Base-by-base conservation (phyloP, 2,113 vertebrate species). In the Setophaga kirtlandii region DNA sequence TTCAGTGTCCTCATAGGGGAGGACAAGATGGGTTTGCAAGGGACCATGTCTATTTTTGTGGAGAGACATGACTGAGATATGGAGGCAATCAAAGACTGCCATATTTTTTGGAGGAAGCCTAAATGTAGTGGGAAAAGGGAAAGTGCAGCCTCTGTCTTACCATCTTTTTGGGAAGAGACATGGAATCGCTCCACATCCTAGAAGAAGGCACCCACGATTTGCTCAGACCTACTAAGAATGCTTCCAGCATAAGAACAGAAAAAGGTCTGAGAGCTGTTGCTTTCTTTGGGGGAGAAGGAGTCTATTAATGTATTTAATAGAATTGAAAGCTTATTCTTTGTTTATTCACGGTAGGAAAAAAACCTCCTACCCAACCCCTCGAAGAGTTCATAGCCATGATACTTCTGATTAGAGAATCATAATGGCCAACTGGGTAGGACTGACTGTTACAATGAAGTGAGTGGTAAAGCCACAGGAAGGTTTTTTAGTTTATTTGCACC, bases 361-460 rank as follows among this genome's bases (percentile, higher is more conserved):
- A 47, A 15, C 2, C 0, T 5, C 17, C 30, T 35, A 30, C 56
- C 16, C 5, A 49, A 12, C 2, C 15, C 6, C 21, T 31, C 12
- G 30, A 71, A 68, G 44, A 30, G 5, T 79, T 73, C 9, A 20
- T 30, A 8, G 19, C 30, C 24, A 52, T 0, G 0, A 8, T 39
- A 22, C n/a, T 50, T 85, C 58, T 80, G 39, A 37, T 74, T 28
- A 55, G 8, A 56, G 19, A 63, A 59, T 44, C 6, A 3, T 22
- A 63, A 11, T 39, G 39, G 21, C 10, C 24, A 63, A 3, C 0
- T 31, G 30, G 21, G 8, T 52, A 41, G 60, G 39, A 55, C 0
- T 39, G n/a, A 13, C 37, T 28, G 2, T 25, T 55, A 31, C 0
- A 9, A 16, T 19, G 16, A 81, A 28, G 25, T 33, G 35, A 2